Conservation (phyloP, 2,888 invertebrate species). For the Melipona beecheii region DNA sequence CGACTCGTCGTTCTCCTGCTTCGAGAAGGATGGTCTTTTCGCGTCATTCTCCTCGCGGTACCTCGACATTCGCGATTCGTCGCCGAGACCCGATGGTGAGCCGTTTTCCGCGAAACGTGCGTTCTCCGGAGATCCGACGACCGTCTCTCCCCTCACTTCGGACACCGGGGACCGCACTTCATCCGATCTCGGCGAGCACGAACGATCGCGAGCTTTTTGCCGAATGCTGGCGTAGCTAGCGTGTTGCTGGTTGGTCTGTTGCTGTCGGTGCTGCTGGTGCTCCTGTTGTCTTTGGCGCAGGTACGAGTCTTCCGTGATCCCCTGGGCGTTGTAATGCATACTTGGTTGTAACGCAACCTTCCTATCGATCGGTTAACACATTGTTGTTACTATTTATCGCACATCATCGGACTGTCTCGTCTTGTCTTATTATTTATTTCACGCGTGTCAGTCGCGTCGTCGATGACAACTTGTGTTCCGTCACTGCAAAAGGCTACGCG, state of each 20-base stretch:
- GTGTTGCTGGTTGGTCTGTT: background rate
- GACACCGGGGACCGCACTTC: constrained; percentile 65
- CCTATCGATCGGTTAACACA: constrained; percentile 53
- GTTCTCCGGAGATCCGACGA: constrained; percentile 55
- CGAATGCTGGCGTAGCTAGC: constrained; percentile 59
- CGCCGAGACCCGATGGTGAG: constrained; percentile 63
- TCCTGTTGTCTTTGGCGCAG: constrained; percentile 65
- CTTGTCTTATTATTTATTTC: no score
- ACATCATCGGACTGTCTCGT: no score
- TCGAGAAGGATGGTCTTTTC: constrained; percentile 55
- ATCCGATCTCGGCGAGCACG: constrained; percentile 72
- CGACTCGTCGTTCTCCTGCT: constrained; percentile 43
- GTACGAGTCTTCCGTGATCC: constrained; percentile 73
- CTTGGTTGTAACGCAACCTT: constrained; percentile 61
- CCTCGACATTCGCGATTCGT: constrained; percentile 58
- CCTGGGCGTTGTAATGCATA: constrained; percentile 80
- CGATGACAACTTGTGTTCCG: background rate
- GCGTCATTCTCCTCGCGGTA: constrained; percentile 64
- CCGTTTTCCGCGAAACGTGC: constrained; percentile 58
- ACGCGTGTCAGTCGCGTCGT: no score
- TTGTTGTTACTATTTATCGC: background rate
- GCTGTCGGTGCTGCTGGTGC: constrained; percentile 2
- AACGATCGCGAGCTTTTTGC: constrained; percentile 70
- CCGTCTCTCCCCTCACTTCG: constrained; percentile 34
- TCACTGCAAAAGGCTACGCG: background rate